phyloP scores from a whole-genome alignment of 2,797 vertebrate species.

The Phylloscopus collybita region DNA sequence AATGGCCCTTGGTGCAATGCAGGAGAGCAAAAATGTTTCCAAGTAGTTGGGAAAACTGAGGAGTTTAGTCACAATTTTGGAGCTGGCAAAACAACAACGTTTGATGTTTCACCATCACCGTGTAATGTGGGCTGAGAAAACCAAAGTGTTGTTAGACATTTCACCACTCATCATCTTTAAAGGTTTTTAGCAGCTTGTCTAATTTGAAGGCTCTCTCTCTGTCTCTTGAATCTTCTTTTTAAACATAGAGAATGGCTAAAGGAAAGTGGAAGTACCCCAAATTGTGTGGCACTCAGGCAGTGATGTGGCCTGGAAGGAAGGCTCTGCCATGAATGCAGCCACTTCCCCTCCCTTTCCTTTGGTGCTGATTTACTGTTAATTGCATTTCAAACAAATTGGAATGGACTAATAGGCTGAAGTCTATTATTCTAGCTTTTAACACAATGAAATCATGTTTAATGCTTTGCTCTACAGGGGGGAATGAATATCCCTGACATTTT shows the following conservation, averaged over 20 bases:
- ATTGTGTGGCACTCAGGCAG: accelerated
- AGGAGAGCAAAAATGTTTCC: neutral
- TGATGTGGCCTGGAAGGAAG: neutral
- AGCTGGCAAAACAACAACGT: neutral
- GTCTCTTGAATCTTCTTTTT: accelerated
- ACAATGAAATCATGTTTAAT: conserved; percentile 12
- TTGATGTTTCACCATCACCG: neutral
- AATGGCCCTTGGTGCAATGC: neutral
- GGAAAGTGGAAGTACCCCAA: neutral
- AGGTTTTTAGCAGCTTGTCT: neutral
- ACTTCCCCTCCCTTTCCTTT: neutral
- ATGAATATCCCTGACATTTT: neutral
- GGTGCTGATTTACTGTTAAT: conserved; percentile 4
- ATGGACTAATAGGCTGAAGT: neutral
- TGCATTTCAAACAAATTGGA: neutral
- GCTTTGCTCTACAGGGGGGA: neutral
- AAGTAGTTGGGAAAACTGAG: neutral
- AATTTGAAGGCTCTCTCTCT: neutral
- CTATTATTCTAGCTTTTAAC: conserved; percentile 18
- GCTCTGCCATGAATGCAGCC: neutral
- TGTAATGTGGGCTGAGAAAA: neutral
- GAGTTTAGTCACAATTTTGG: neutral
- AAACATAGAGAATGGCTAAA: neutral
- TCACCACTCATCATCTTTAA: neutral
- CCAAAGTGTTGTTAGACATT: neutral